These are phyloP conservation scores for Schlechtendalia chinensis DNA, from an alignment of 1,140 invertebrate species.

Conservation along the genomic window DNA sequence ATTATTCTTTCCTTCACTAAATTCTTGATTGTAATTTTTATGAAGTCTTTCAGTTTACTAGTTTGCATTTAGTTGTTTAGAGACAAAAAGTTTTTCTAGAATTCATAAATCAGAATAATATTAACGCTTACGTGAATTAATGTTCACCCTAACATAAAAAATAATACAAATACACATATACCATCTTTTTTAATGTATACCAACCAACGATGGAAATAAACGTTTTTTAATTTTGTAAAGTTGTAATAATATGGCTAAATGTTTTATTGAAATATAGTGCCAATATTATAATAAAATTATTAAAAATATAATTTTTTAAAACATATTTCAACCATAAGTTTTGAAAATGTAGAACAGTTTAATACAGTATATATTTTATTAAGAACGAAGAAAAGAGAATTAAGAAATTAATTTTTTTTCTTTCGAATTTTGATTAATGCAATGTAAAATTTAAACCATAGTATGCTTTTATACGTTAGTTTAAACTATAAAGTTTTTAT, in stretches of 20 bases:
- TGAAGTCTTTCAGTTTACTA: neutral
- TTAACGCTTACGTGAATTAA: conserved; percentile 15
- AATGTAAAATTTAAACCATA: no score
- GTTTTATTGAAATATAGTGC: neutral
- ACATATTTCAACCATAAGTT: no score
- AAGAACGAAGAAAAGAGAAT: no score
- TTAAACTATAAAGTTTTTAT: no score
- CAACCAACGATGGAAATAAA: neutral
- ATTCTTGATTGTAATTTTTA: neutral
- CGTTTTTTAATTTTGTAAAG: neutral
- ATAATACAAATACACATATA: conserved; percentile 8
- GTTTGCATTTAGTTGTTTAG: conserved; percentile 7
- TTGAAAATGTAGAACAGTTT: no score
- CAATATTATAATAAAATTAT: neutral
- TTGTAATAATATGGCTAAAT: neutral
- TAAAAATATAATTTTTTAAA: neutral
- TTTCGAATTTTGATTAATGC: no score
- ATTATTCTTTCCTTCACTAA: neutral
- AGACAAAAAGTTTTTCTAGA: conserved; percentile 13
- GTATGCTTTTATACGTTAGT: no score
- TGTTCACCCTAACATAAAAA: neutral
- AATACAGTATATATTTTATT: no score
- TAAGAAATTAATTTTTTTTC: no score
- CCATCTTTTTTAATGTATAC: neutral
- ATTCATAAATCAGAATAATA: conserved; percentile 28